A percentile compares a stretch with the other conserved stretches of the same genome.
Conservation (phyloP, 2,888 invertebrate genomes). For the Melieria picta region DNA sequence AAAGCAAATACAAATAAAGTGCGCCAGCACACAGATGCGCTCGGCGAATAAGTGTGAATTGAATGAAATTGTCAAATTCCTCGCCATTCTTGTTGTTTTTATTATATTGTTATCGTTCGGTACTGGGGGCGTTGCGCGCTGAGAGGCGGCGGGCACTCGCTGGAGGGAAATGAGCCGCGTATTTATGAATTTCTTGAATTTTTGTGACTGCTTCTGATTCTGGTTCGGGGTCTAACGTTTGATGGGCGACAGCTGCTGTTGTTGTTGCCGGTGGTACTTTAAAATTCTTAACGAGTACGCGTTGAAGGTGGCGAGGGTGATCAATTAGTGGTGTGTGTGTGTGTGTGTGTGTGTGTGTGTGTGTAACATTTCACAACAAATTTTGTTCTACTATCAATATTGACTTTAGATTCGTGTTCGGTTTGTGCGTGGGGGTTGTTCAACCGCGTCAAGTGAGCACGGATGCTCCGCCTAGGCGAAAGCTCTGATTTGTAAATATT, state of each 20-base stretch:
- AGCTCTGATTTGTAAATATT: conserved; percentile 12
- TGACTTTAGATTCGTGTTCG: too few relatives aligned
- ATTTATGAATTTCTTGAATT: background rate
- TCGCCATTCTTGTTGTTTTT: background rate
- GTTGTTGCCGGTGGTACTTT: conserved; percentile 6
- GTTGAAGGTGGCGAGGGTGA: background rate
- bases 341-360: too few relatives aligned
- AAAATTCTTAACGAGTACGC: conserved; percentile 9
- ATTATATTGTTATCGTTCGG: background rate
- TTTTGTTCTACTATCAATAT: too few relatives aligned
- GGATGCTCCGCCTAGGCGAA: too few relatives aligned
- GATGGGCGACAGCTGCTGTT: background rate
- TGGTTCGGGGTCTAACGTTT: background rate
- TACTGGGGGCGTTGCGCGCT: background rate
- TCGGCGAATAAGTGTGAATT: conserved; percentile 13
- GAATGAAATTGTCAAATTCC: conserved; percentile 26
- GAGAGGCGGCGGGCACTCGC: background rate
- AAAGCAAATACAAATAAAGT: background rate
- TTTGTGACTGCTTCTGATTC: background rate
- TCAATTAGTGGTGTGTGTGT: background rate
- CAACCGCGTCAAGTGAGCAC: too few relatives aligned
- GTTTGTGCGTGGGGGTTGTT: too few relatives aligned
- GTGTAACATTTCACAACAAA: too few relatives aligned
- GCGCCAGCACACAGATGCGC: background rate
- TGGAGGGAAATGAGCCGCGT: background rate